Base-by-base conservation (phyloP, 2,113 vertebrate species). In the Ptilonorhynchus violaceus region DNA sequence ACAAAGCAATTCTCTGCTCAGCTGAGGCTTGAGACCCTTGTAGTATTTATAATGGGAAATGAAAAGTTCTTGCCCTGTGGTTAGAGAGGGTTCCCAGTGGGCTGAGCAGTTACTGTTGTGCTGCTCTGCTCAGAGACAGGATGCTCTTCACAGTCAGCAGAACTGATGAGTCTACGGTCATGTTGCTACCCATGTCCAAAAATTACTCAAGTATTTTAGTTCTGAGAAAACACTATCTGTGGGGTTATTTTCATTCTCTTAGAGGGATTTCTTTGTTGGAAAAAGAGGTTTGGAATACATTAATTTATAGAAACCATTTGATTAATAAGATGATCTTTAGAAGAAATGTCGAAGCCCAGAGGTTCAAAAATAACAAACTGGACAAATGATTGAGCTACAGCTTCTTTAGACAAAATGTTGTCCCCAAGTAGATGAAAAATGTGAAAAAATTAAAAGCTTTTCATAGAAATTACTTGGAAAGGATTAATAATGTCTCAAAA, bases 401-500 rank as follows among this genome's bases (percentile, higher is more conserved):
- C 10, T 89, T 74, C 47, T 22, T 91, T 44, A 30, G 13, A 19
- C n/a, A 35, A 67, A 91, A 56, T 22, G 8, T 39, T 44, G 21
- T 59, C 47, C 10, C 31, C 2, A 0, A 73, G 16, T 55, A 33
- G 41, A 13, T 76, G 41, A 49, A 21, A 52, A 88, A 75, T 85
- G 13, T 59, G 49, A 84, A 91, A 91, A 90, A 20, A 41, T 73
- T 85, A 79, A 92, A 68, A 58, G 9, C 8, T 64, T 13, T 60
- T 75, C 37, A 24, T 30, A 88, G 39, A 52, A 67, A 64, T 85
- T 12, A 59, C 33, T 92, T 9, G 5, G 25, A 18, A 90, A 69
- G 50, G 55, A 92, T 94, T 89, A 85, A 75, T 81, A 67, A 70
- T 70, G 33, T 22, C 62, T 92, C 13, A 44, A 69, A 94, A 78